Conservation (phyloP, 2,113 vertebrate species). For the Mellivora capensis region DNA sequence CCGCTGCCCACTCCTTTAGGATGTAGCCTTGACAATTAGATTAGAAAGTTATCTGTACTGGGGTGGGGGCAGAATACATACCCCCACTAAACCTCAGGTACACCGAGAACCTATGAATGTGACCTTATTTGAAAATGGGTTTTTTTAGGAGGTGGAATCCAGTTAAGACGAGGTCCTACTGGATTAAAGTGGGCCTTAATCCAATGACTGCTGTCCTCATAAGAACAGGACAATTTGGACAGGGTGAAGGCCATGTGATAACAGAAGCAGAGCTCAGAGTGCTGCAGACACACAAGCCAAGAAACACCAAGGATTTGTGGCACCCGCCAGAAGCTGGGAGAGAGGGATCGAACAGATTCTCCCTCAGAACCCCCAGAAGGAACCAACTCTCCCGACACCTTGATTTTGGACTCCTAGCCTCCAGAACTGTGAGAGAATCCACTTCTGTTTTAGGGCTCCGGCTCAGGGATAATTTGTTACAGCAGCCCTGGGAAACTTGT, state of each 20-base stretch:
- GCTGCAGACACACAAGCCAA: not conserved
- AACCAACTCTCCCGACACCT: not conserved
- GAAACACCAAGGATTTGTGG: too few species aligned
- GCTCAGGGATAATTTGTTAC: not conserved
- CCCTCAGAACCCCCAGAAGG: not conserved
- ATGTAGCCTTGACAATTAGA: not conserved
- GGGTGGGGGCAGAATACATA: not conserved
- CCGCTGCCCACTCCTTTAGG: not conserved
- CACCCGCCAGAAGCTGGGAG: not conserved
- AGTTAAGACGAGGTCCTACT: not conserved
- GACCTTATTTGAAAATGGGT: not conserved
- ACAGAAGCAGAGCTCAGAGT: not conserved
- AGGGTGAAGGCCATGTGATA: not conserved
- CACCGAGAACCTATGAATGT: not conserved
- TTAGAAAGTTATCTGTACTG: not conserved
- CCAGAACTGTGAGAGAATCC: not conserved
- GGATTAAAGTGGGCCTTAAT: not conserved
- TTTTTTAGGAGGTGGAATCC: not conserved
- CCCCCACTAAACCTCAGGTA: not conserved
- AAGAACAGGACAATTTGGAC: not conserved
- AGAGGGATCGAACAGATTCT: not conserved
- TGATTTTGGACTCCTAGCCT: not conserved
- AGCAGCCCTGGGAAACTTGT: too few species aligned
- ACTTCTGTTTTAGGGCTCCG: not conserved
- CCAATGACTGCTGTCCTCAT: not conserved